A percentile compares a stretch with the other conserved stretches of the same genome.
Evolutionary conservation across 2,113 vertebrate genomes (phyloP).

Genomic region (Barnardius zonarius): DNA sequence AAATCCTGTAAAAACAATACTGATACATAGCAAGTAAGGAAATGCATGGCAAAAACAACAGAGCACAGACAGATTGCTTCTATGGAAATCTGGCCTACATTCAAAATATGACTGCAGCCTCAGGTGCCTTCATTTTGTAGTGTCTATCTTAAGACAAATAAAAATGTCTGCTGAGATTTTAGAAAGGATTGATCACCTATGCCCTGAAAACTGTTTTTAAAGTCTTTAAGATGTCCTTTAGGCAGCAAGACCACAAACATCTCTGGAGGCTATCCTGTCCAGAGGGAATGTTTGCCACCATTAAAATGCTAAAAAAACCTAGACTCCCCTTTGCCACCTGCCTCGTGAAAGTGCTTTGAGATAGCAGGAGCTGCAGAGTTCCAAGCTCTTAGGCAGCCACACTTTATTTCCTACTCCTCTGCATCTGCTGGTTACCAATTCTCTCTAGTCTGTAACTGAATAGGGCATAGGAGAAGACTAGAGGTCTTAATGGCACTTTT

Average conservation of each 20-base stretch:
- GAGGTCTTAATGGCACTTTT: fast-evolving
- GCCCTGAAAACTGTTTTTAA: not conserved
- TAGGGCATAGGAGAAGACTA: not conserved
- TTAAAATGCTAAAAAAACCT: not conserved
- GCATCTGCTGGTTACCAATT: not conserved
- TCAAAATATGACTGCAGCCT: not conserved
- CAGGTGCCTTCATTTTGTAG: not conserved
- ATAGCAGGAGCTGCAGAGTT: not conserved
- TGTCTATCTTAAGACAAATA: not conserved
- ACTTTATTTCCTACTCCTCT: not conserved
- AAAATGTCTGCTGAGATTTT: not conserved
- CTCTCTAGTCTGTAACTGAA: not conserved
- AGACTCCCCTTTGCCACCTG: not conserved
- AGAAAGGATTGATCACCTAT: not conserved
- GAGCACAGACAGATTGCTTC: not conserved
- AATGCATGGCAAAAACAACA: not conserved
- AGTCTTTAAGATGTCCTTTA: not conserved
- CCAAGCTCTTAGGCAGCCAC: not conserved
- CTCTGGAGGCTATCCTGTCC: not conserved
- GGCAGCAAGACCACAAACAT: not conserved
- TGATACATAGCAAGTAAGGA: not conserved
- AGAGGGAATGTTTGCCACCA: not conserved
- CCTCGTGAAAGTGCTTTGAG: not conserved
- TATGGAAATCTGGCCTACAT: not conserved
- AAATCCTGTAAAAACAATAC: not conserved